Evolutionary conservation across 1,140 invertebrate genomes (phyloP).

Genomic region (Microplitis demolitor): DNA sequence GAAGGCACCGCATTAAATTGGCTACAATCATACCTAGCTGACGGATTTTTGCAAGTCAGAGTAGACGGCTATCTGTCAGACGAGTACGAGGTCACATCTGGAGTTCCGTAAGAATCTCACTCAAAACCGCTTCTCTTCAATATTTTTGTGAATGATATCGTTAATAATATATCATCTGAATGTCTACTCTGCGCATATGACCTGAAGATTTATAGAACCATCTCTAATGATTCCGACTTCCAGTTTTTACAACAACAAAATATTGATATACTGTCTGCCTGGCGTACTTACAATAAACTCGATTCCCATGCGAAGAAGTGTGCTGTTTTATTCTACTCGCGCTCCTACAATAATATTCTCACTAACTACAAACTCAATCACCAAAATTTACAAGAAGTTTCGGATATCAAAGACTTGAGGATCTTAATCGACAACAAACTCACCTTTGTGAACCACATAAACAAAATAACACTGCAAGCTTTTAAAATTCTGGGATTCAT

Average conservation of each 20-base stretch:
- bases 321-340: neutral
- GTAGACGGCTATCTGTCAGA: neutral
- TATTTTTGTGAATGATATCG: constrained; percentile 6
- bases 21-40: constrained; percentile 30
- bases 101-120: neutral
- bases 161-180: neutral
- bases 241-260: neutral
- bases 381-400: neutral
- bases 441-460: neutral
- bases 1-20: constrained; percentile 12
- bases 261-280: neutral
- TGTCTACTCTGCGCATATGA: neutral
- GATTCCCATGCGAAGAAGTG: neutral
- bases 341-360: neutral
- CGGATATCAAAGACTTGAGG: neutral
- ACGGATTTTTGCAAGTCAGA: neutral
- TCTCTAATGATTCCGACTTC: neutral
- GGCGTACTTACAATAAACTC: neutral
- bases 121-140: neutral
- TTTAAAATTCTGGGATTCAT: no score
- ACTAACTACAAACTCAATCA: neutral
- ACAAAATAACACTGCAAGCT: no score
- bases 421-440: neutral
- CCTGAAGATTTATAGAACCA: neutral
- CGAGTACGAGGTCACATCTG: neutral